A percentile compares a stretch with the other conserved stretches of the same genome.
These are phyloP conservation scores for Brevipalpus yothersi DNA, from an alignment of 1,140 invertebrate genomes.

Conservation along the genomic window DNA sequence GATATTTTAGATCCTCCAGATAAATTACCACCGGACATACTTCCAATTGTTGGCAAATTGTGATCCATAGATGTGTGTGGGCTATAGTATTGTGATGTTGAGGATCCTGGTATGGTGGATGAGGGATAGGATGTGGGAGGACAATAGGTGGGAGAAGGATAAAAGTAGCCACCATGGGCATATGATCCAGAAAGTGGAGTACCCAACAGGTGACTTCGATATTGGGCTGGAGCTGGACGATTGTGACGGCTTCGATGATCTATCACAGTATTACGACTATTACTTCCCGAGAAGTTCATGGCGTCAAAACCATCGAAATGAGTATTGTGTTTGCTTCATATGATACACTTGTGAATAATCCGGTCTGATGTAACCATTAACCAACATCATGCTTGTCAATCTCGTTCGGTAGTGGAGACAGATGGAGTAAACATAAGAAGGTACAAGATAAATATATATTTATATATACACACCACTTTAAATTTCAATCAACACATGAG, in stretches of 20 bases:
- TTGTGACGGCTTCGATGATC: neutral
- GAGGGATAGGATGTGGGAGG: neutral
- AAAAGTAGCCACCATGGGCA: neutral
- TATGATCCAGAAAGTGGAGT: neutral
- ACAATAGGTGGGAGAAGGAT: neutral
- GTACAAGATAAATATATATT: too few relatives aligned
- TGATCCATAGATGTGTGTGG: neutral
- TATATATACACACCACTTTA: too few relatives aligned
- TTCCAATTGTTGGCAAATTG: neutral
- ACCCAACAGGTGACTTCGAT: neutral
- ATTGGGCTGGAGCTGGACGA: neutral
- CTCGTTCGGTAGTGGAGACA: too few relatives aligned
- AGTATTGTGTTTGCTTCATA: too few relatives aligned
- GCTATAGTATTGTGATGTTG: neutral
- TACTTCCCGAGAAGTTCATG: neutral
- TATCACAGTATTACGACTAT: neutral
- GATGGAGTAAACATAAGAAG: too few relatives aligned
- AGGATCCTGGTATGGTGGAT: neutral
- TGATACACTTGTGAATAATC: too few relatives aligned
- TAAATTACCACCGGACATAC: neutral
- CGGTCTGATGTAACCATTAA: too few relatives aligned
- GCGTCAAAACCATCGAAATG: too few relatives aligned
- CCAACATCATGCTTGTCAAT: too few relatives aligned
- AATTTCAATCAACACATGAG: too few relatives aligned
- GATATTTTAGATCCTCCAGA: neutral